Evolutionary conservation across 2,797 vertebrate genomes (phyloP).

Genomic region (Centroberyx gerrardi): DNA sequence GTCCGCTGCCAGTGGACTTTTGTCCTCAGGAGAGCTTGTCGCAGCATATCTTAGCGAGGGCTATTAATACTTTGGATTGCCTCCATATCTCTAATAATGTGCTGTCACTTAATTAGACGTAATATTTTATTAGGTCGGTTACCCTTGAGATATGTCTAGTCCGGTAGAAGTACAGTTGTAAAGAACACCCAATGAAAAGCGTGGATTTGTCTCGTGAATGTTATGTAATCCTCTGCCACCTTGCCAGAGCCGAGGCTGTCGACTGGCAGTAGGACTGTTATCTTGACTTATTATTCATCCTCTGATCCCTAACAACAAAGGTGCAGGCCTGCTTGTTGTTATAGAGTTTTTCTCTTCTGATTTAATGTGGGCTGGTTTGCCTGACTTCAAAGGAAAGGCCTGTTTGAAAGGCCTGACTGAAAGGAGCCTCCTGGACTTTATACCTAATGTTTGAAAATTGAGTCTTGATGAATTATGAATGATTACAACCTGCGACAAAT

Average conservation of each 20-base stretch:
- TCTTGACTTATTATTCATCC: neutral
- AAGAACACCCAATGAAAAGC: neutral
- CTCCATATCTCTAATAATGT: conserved; percentile 10
- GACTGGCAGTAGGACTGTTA: neutral
- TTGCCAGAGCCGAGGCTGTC: neutral
- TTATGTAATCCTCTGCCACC: neutral
- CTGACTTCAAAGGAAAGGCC: too few species aligned
- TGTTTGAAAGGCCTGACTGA: too few species aligned
- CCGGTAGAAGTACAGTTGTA: too few species aligned
- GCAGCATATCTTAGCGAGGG: neutral
- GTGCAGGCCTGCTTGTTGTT: too few species aligned
- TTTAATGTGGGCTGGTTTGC: too few species aligned
- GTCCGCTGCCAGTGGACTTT: conserved; percentile 33
- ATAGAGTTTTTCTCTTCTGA: too few species aligned
- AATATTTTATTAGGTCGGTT: neutral
- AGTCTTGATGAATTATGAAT: too few species aligned
- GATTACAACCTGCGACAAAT: too few species aligned
- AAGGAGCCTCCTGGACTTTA: too few species aligned
- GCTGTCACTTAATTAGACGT: neutral
- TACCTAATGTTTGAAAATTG: too few species aligned
- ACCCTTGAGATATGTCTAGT: neutral
- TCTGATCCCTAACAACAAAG: neutral
- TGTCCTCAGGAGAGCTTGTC: conserved; percentile 5
- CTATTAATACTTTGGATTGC: neutral
- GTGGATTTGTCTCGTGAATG: neutral